Evolutionary conservation across 1,140 invertebrate genomes (phyloP).

Genomic region (Coenobita brevimanus): DNA sequence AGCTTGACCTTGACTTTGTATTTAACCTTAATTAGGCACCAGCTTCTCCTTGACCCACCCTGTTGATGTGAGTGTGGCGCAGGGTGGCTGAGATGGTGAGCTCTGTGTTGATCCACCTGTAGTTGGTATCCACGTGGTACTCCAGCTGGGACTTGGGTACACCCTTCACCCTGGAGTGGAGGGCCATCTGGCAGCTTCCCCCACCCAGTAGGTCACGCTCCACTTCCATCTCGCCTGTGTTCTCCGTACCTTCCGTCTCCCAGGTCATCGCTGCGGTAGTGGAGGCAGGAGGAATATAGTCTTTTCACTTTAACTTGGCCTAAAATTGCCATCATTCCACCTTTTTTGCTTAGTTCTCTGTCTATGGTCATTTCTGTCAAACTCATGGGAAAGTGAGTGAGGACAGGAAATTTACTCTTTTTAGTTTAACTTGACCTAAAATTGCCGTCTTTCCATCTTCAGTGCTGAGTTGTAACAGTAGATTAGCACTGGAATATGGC

Average conservation of each 20-base stretch:
- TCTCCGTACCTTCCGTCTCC: conserved; percentile 41
- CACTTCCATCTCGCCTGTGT: neutral
- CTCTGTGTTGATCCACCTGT: conserved; percentile 46
- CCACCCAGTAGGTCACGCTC: conserved; percentile 25
- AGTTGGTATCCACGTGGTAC: conserved; percentile 45
- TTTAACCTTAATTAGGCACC: too few relatives aligned
- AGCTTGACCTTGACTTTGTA: conserved; percentile 43
- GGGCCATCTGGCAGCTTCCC: conserved; percentile 6
- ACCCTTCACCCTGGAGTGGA: conserved; percentile 8
- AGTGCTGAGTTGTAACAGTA: too few relatives aligned
- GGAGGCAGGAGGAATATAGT: neutral
- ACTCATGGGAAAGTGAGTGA: too few relatives aligned
- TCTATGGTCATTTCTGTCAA: too few relatives aligned
- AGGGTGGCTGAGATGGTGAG: conserved; percentile 42
- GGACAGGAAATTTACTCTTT: too few relatives aligned
- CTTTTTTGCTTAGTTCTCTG: too few relatives aligned
- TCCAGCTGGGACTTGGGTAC: conserved; percentile 47
- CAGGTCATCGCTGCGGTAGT: conserved; percentile 42
- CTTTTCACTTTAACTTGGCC: too few relatives aligned
- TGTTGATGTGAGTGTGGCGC: conserved; percentile 18
- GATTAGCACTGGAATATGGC: too few relatives aligned
- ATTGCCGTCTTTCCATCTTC: too few relatives aligned
- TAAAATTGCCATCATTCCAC: too few relatives aligned
- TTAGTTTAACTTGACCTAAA: too few relatives aligned
- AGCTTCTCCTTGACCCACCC: conserved; percentile 3